A percentile compares a stretch with the other conserved stretches of the same genome.
Evolutionary conservation across 2,797 vertebrate genomes (phyloP).

Genomic region (Hapalemur alaotrensis): DNA sequence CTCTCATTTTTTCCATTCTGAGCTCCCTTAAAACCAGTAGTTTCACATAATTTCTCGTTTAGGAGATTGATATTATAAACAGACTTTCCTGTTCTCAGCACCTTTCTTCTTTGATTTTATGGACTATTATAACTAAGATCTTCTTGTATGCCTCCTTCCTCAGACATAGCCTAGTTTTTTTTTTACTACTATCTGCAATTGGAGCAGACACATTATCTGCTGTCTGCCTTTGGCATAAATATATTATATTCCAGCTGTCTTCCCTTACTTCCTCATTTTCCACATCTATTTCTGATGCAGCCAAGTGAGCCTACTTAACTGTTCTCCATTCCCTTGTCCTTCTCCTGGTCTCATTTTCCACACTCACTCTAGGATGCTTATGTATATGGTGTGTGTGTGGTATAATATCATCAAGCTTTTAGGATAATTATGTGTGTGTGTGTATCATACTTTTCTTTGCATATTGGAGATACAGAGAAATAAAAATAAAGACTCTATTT

Average conservation of each 20-base stretch:
- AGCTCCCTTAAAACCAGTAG: not conserved
- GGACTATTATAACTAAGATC: not conserved
- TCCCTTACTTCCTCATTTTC: constrained; percentile 48
- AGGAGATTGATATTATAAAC: not conserved
- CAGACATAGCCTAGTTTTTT: constrained; percentile 16
- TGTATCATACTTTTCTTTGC: not conserved
- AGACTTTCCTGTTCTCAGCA: not conserved
- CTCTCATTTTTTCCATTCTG: not conserved
- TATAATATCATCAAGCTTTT: not conserved
- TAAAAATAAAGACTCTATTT: not conserved
- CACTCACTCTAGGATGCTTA: not conserved
- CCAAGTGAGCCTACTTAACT: constrained; percentile 14
- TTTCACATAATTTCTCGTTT: constrained; percentile 14
- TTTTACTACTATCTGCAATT: not conserved
- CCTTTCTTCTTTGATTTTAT: not conserved
- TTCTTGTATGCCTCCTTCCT: not conserved
- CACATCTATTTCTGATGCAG: not conserved
- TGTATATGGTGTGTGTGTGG: not conserved
- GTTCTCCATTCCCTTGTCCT: not conserved
- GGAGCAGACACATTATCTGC: constrained; percentile 27
- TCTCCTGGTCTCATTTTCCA: not conserved
- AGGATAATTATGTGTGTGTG: not conserved
- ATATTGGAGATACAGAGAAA: not conserved
- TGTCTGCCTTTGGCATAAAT: constrained; percentile 32
- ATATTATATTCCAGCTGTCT: constrained; percentile 44